phyloP scores from a whole-genome alignment of 2,888 invertebrate genomes.

The Aphidoletes aphidimyza region DNA sequence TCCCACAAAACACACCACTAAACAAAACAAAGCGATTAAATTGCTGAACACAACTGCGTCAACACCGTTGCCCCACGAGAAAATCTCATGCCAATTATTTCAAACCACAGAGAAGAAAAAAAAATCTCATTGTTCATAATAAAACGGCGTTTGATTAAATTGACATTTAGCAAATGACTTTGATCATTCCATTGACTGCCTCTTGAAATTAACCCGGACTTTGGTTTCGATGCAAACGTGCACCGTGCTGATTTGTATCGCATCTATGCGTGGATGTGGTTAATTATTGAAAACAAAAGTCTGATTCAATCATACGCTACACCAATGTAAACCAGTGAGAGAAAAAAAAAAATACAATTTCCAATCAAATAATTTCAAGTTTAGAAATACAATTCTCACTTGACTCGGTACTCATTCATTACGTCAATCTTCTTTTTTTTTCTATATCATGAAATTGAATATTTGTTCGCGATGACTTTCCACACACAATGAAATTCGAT shows the following conservation, averaged over 20 bases:
- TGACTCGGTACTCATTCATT: background rate
- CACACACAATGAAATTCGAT: background rate
- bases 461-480: background rate
- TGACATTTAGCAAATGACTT: constrained; percentile 47
- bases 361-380: too few relatives aligned
- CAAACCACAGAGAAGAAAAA: too few relatives aligned
- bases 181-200: constrained; percentile 13
- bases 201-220: background rate
- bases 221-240: background rate
- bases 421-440: too few relatives aligned
- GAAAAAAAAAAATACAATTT: background rate
- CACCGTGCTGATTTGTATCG: too few relatives aligned
- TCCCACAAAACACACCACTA: too few relatives aligned
- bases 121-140: background rate
- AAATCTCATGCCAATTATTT: background rate
- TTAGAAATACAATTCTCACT: background rate
- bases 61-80: background rate
- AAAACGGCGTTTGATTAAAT: constrained; percentile 20
- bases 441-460: constrained; percentile 7
- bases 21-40: background rate
- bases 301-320: background rate
- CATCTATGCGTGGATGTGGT: background rate
- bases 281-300: constrained; percentile 30
- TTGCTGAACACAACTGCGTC: background rate
- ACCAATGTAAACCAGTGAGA: background rate